Conservation (phyloP, 2,113 vertebrate genomes). For the Crotalus helleri region DNA sequence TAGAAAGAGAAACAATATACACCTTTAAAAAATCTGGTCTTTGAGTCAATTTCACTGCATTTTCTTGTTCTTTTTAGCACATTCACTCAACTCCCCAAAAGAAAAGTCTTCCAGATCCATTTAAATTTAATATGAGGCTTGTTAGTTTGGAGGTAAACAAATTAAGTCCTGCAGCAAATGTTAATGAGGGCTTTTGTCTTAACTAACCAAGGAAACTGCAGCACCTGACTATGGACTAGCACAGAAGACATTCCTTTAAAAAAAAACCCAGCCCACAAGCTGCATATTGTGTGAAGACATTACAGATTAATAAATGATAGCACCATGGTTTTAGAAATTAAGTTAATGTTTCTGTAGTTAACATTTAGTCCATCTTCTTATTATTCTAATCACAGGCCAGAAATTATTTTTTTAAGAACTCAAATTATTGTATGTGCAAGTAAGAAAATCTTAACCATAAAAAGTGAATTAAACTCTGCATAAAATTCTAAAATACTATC, state of each 20-base stretch:
- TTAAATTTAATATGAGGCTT: conserved; percentile 75
- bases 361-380: conserved; percentile 89
- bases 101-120: conserved; percentile 72
- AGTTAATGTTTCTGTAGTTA: conserved; percentile 89
- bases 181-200: conserved; percentile 82
- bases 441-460: conserved; percentile 94
- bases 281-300: conserved; percentile 81
- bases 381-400: conserved; percentile 89
- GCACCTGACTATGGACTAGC: conserved; percentile 74
- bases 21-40: conserved; percentile 73
- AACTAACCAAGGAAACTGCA: conserved; percentile 83
- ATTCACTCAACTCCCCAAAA: conserved; percentile 51
- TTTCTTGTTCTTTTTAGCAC: conserved; percentile 65
- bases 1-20: conserved; percentile 70
- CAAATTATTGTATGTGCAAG: conserved; percentile 96
- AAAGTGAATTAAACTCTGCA: conserved; percentile 86
- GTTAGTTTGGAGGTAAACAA: conserved; percentile 84
- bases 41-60: conserved; percentile 77
- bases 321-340: conserved; percentile 90
- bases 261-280: conserved; percentile 88
- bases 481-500: conserved; percentile 90
- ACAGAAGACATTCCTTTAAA: conserved; percentile 77
- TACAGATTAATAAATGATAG: conserved; percentile 91
- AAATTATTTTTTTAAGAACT: conserved; percentile 83
- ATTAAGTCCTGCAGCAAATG: conserved; percentile 84